Base-by-base conservation (phyloP, 2,888 invertebrate species). In the Eubasilissa splendida region DNA sequence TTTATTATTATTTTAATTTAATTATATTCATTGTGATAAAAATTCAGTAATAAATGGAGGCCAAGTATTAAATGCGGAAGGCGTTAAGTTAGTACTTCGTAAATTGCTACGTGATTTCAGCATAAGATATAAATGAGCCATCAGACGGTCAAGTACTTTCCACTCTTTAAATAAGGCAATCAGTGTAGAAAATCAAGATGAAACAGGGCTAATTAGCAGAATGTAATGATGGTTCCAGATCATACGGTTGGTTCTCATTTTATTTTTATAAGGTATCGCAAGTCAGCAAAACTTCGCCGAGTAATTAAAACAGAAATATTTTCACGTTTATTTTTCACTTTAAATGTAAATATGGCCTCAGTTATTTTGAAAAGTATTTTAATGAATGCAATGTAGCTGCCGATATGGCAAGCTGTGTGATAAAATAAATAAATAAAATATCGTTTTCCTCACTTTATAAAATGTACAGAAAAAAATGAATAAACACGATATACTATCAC, bases 291-390 rank as follows among this genome's bases (percentile, higher is more conserved):
- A 50, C 31, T 70, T 22, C 12, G 52, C 52, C 63, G 33, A 14
- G 52, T 70, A 70, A 70, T 70, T 70, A 70, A 70, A 70, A 53
- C 14, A 22, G 14, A 70, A 70, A 50, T 52, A 70, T 52, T 53
- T 22, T 10, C 52, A 54, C 2, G 22, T 70, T 63, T 70, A 14
- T 53, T 70, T 70, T 70, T 53, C 70, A 52, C 52, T 52, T 22
- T 52, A n/a, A 70, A 70, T 70, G 70, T 53, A 53, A 53, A 53
- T 70, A 22, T 10, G 68, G 42, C 50, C 52, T 68, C 52, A 33
- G 31, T 65, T 42, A n/a, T 33, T 52, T 68, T 14, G 50, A 33
- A 68, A 50, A 42, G 63, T 33, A 12, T 63, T 33, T 31, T 33
- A 63, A 33, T 33, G 33, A 33, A 63, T 42, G 42, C 42, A 7